Evolutionary conservation across 2,113 vertebrate genomes (phyloP), one percentile per base, ranked within the genome.

Genomic region (Callipepla squamata): DNA sequence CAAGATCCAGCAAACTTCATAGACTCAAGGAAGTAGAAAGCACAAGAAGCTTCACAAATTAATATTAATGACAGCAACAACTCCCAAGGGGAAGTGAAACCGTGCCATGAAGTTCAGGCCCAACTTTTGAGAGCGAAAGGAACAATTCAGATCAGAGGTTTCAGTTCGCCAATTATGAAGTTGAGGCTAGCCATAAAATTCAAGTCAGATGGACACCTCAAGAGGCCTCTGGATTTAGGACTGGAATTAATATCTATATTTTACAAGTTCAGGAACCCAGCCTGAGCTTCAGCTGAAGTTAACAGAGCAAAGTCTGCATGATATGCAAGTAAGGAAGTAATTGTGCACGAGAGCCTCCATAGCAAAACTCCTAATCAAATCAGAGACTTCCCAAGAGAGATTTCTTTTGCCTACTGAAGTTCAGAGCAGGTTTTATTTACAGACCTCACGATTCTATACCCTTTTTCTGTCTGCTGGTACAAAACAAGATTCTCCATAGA

Each of bases 11-110:
- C 65, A 94, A 93, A 95, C 94, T 90, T 90, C 77, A 91, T 23
- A 95, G 82, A 95, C 87, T 94, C 93, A 78, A 96, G 96, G 93
- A 96, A 96, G 76, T 89, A 61, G 87, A 94, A 95, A 96, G 87
- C 75, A 78, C 47, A 91, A 96, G 91, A 77, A 92, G 79, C 66
- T 91, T 86, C 80, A 83, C 69, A 88, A 93, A 94, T 95, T 90
- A 94, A 94, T 93, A 91, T 90, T 94, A 94, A 94, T 11, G 18
- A 90, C 44, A 18, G 91, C 44, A 90, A 73, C 62, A 88, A 18
- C 58, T 96, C 93, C 90, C 77, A 94, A 66, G 77, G 93, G 92
- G 92, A 92, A 96, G 82, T 85, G 93, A 96, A 96, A 94, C 92
- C 0, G 0, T 95, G 73, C 92, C 93, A 84, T 50, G 76, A 91